Percentiles rank a stretch among this genome's conserved stretches.
These are phyloP conservation scores for Carposina sasakii DNA, from an alignment of 1,140 invertebrate genomes.

Conservation along the genomic window DNA sequence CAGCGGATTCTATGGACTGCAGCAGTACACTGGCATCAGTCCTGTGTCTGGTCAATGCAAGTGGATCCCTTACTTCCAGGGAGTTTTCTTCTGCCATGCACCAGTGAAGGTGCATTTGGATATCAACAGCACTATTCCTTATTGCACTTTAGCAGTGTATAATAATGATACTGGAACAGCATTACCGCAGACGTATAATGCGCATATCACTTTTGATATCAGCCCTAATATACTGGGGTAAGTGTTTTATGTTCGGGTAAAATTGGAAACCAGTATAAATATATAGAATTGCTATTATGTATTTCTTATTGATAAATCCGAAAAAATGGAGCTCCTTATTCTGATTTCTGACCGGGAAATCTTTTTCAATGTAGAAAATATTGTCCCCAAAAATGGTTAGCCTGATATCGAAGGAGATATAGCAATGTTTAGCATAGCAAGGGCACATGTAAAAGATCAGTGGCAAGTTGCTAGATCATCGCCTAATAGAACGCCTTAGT, in stretches of 20 bases:
- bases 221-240: constrained; percentile 45
- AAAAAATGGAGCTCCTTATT: no score
- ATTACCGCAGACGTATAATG: constrained; percentile 42
- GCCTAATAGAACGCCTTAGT: no score
- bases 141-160: constrained; percentile 40
- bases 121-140: constrained; percentile 33
- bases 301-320: no score
- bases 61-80: constrained; percentile 60
- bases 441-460: no score
- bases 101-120: constrained; percentile 53
- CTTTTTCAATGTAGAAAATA: no score
- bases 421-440: no score
- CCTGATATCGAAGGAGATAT: no score
- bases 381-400: no score
- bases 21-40: constrained; percentile 34
- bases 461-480: no score
- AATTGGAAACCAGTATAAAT: no score
- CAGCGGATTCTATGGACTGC: constrained; percentile 35
- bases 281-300: no score
- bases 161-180: constrained; percentile 45
- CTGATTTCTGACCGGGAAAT: no score
- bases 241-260: constrained; percentile 14
- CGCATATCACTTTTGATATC: constrained; percentile 50
- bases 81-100: constrained; percentile 46
- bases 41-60: constrained; percentile 36